Evolutionary conservation across 2,113 vertebrate genomes (phyloP), one percentile per base, ranked within the genome.

Genomic region (Microtus ochrogaster): DNA sequence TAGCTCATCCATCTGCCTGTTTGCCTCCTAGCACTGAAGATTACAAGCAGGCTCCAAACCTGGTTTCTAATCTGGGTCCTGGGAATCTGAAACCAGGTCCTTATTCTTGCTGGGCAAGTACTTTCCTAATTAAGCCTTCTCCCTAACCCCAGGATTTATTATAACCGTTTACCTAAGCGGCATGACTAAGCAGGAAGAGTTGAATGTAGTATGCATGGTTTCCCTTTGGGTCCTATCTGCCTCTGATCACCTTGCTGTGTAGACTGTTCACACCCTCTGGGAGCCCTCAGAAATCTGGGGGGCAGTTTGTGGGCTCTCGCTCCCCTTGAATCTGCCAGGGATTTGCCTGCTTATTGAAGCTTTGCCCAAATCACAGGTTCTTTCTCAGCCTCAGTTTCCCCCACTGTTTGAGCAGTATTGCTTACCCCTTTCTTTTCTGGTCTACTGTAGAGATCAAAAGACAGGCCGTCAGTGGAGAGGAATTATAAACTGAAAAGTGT

Each of bases 381-480:
- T 41, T 70, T 87, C 12, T 63, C 5, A 22, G 93, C 79, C 90
- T 97, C 95, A 95, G 92, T 95, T 95, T 96, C 90, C 93, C 77
- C 12, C n/a, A 3, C 44, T 49, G 28, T 81, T 24, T 30, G 26
- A 74, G 63, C 19, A 55, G 28, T 0, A 13, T 17, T 10, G 16
- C 41, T 16, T 39, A 55, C 0, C 0, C 58, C 94, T 36, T 33
- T 19, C 28, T 33, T 61, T 24, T 83, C 49, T 88, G 49, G 7
- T 16, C 41, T 90, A 85, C 88, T 28, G 0, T 61, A 78, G 66
- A 96, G 92, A 91, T 93, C 88, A 95, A 94, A 97, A 95, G 81
- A 91, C 95, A 47, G 90, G 44, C 79, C 49, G 58, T 88, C 78
- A 88, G 85, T 82, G 77, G 66, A 26, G 55, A 96, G 92, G 92